Percentiles rank a stretch among this genome's conserved stretches.
phyloP scores from a whole-genome alignment of 2,888 invertebrate species.

The Drosophila siamana region DNA sequence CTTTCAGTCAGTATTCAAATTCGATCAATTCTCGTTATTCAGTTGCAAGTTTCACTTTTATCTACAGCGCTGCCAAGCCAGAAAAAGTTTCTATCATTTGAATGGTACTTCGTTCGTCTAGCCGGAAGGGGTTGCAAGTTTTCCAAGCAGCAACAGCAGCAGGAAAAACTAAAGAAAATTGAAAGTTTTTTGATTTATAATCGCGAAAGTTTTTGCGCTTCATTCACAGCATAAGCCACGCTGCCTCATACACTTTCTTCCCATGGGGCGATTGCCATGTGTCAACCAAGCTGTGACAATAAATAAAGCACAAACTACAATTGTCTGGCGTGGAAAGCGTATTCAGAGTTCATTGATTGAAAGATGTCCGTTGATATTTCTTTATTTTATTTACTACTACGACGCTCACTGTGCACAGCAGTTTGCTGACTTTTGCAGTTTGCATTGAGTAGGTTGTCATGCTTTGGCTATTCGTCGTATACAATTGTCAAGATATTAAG shows the following conservation, averaged over 20 bases:
- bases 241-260: constrained; percentile 9
- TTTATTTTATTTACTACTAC: constrained; percentile 26
- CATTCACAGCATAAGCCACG: constrained; percentile 41
- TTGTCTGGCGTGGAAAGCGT: not conserved
- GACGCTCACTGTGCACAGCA: constrained; percentile 30
- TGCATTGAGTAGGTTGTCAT: constrained; percentile 29
- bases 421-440: constrained; percentile 33
- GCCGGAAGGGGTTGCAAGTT: constrained; percentile 64
- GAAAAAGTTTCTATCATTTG: constrained; percentile 46
- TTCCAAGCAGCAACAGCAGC: constrained; percentile 27
- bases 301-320: not conserved
- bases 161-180: constrained; percentile 59
- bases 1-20: constrained; percentile 38
- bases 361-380: not conserved
- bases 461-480: constrained; percentile 1
- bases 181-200: constrained; percentile 73
- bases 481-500: constrained; percentile 48
- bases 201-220: constrained; percentile 66
- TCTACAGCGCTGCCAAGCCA: constrained; percentile 47
- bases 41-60: constrained; percentile 56
- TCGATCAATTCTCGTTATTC: constrained; percentile 66
- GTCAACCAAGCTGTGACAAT: not conserved
- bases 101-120: constrained; percentile 56
- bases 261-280: not conserved
- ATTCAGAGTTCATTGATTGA: not conserved